Evolutionary conservation across 2,113 vertebrate genomes (phyloP), one percentile per base, ranked within the genome.

Genomic region (Engystomops pustulosus): DNA sequence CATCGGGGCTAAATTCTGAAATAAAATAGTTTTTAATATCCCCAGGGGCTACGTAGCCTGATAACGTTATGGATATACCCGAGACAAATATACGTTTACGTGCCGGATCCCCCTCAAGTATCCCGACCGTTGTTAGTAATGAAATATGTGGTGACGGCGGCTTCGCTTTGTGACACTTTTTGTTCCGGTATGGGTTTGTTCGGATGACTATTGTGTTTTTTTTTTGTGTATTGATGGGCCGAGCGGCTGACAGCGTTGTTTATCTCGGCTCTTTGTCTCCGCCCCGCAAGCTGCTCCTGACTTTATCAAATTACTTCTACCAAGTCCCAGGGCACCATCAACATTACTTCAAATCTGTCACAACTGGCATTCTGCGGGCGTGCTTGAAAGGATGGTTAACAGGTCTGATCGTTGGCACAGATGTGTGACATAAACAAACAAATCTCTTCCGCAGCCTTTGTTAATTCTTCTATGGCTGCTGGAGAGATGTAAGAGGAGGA

Each of bases 201-300:
- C 27, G 79, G 41, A 34, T 58, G 49, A 36, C 30, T 45, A 60
- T 68, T 78, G 82, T 72, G 72, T 78, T 60, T 44, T 41, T 78
- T 60, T 44, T 76, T 44, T 36, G 71, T 25, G 41, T 10, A 27
- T 49, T 76, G 65, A 78, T 53, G 62, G 87, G 69, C 76, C 36
- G 17, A 81, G 89, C 82, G 85, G 88, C 87, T 93, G 91, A 92
- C 88, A 88, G 76, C 41, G 90, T 87, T 91, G 89, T 93, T 94
- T 92, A 91, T 88, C 86, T 90, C 87, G 87, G 87, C 88, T 89
- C 89, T 49, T 86, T 82, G 85, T 32, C 6, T 89, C 90, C 88
- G 71, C 90, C 92, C 89, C 88, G 87, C 91, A 94, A 94, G 93
- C 94, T 94, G 92, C 91, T 89, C 41, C 88, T 34, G 67, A 90